phyloP scores from a whole-genome alignment of 2,888 invertebrate species.

The Siphonodentalium dalli region DNA sequence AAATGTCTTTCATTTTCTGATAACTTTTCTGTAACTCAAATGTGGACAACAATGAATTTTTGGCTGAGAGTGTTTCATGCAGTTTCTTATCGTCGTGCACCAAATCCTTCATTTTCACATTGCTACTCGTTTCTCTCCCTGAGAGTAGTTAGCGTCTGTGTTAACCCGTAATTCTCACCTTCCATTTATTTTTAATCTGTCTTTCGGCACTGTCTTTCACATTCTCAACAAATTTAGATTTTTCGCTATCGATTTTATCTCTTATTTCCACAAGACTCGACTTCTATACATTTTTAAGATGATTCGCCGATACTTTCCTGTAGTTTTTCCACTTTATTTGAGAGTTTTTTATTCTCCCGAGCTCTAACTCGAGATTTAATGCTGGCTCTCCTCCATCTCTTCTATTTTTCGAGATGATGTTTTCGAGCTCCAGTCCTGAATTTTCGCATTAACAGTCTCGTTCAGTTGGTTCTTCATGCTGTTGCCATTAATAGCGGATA shows the following conservation, averaged over 20 bases:
- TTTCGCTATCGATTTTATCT: constrained; percentile 83
- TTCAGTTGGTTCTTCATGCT: constrained; percentile 86
- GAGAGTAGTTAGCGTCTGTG: constrained; percentile 81
- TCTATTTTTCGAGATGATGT: constrained; percentile 80
- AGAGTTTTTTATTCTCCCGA: constrained; percentile 82
- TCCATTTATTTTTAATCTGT: constrained; percentile 60
- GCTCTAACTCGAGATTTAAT: constrained; percentile 81
- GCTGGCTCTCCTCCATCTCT: constrained; percentile 80
- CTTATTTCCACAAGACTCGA: constrained; percentile 83
- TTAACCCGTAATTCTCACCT: constrained; percentile 83
- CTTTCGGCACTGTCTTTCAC: constrained; percentile 70
- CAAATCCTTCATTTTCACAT: constrained; percentile 62
- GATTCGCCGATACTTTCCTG: constrained; percentile 80
- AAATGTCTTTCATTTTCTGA: constrained; percentile 52
- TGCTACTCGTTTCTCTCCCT: constrained; percentile 76
- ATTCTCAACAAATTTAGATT: constrained; percentile 81
- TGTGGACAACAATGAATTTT: constrained; percentile 55
- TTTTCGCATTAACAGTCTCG: constrained; percentile 87
- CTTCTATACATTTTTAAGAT: constrained; percentile 78
- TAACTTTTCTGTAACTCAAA: constrained; percentile 59
- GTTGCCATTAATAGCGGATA: constrained; percentile 44
- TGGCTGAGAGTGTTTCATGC: constrained; percentile 52
- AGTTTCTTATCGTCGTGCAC: constrained; percentile 65
- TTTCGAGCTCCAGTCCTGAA: constrained; percentile 89
- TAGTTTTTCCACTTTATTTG: constrained; percentile 78